A percentile compares a stretch with the other conserved stretches of the same genome.
phyloP scores from a whole-genome alignment of 2,888 invertebrate species.

The Phaedon cochleariae region DNA sequence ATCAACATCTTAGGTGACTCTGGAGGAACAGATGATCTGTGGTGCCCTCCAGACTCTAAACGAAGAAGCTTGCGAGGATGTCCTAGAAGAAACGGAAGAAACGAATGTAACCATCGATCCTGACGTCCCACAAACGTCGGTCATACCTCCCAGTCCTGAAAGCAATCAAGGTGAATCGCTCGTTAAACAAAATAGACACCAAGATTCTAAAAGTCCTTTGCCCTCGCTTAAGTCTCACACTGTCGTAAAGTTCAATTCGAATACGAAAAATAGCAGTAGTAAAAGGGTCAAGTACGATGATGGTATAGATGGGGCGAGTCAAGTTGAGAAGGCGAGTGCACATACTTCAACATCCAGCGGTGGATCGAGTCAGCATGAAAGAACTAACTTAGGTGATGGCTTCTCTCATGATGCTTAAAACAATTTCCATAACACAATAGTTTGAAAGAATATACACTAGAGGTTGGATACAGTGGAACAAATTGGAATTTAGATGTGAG shows the following conservation, averaged over 20 bases:
- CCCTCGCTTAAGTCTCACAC: slow-evolving; percentile 3
- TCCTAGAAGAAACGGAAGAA: slow-evolving; percentile 71
- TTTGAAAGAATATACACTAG: background rate
- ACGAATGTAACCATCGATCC: slow-evolving; percentile 50
- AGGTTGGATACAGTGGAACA: background rate
- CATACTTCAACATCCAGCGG: background rate
- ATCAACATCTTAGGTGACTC: slow-evolving; percentile 73
- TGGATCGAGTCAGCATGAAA: background rate
- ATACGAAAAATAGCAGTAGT: slow-evolving; percentile 19
- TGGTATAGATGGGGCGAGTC: slow-evolving; percentile 26
- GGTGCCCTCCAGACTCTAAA: slow-evolving; percentile 91
- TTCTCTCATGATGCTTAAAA: background rate
- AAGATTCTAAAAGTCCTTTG: slow-evolving; percentile 13
- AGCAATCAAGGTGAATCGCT: slow-evolving; percentile 58
- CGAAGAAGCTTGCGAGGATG: slow-evolving; percentile 93
- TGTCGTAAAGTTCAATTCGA: slow-evolving; percentile 15
- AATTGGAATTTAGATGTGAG: too few relatives aligned
- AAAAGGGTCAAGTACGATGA: slow-evolving; percentile 48
- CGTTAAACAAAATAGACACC: background rate
- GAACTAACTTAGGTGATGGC: background rate
- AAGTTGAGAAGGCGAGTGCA: slow-evolving; percentile 18
- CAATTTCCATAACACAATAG: background rate
- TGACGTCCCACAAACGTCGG: slow-evolving; percentile 58
- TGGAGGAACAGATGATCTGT: slow-evolving; percentile 95
- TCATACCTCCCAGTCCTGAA: slow-evolving; percentile 61